Conservation (phyloP, 2,888 invertebrate species). For the Saturnia pavonia region DNA sequence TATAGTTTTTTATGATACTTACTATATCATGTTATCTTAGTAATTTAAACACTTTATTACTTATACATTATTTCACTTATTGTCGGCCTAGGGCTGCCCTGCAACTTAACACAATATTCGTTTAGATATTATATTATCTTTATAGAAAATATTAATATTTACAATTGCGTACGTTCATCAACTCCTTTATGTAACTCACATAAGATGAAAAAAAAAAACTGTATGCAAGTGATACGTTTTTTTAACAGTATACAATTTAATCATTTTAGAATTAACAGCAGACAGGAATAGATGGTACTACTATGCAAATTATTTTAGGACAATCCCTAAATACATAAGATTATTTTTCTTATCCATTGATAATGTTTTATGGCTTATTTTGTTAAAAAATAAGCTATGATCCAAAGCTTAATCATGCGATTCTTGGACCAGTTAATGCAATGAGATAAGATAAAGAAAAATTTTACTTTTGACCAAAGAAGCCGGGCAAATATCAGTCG, state of each 20-base stretch:
- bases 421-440: constrained; percentile 40
- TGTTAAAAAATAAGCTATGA: constrained; percentile 45
- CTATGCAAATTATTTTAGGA: background rate
- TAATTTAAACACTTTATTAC: background rate
- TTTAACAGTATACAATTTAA: background rate
- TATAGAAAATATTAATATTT: background rate
- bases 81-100: background rate
- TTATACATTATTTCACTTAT: background rate
- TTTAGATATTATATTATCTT: background rate
- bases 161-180: background rate
- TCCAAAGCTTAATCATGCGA: constrained; percentile 45
- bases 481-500: constrained; percentile 34
- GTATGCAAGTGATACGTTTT: background rate
- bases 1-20: background rate
- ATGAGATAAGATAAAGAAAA: constrained; percentile 49
- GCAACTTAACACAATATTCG: background rate
- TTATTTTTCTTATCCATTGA: constrained; percentile 5
- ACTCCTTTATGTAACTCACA: background rate
- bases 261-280: background rate
- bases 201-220: background rate
- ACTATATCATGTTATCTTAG: background rate
- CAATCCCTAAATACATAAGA: background rate
- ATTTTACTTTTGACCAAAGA: constrained; percentile 38
- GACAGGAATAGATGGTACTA: background rate
- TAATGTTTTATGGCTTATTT: constrained; percentile 15